Evolutionary conservation across 2,888 invertebrate species (phyloP).

Genomic region (Meteorus colon): DNA sequence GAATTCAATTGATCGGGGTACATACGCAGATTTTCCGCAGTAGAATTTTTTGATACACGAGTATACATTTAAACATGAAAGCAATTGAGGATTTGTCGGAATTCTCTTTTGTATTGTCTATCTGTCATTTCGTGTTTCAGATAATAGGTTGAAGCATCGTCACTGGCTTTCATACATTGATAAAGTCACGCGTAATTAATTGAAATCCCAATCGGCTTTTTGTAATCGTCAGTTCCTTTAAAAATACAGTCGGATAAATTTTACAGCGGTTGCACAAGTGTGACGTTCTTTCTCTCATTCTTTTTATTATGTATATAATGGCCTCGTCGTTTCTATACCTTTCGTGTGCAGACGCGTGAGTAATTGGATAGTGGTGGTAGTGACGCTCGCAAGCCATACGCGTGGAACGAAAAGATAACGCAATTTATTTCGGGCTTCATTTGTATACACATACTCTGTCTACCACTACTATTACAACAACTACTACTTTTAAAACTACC

Average conservation of each 20-base stretch:
- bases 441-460: constrained; percentile 46
- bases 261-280: neutral
- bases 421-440: constrained; percentile 70
- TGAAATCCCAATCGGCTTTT: neutral
- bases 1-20: too few species aligned
- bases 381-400: constrained; percentile 63
- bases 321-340: constrained; percentile 21
- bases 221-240: constrained; percentile 17
- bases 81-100: neutral
- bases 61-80: neutral
- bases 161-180: neutral
- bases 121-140: neutral
- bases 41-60: too few species aligned
- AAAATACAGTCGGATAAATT: constrained; percentile 16
- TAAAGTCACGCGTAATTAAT: neutral
- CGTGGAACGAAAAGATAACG: constrained; percentile 71
- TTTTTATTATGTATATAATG: constrained; percentile 19
- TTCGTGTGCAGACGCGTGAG: constrained; percentile 48
- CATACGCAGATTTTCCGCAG: too few species aligned
- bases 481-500: constrained; percentile 35
- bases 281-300: constrained; percentile 1
- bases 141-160: neutral
- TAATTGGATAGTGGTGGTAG: constrained; percentile 55
- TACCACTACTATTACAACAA: constrained; percentile 28
- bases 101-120: neutral